A percentile compares a stretch with the other conserved stretches of the same genome.
These are phyloP conservation scores for Leptopilina drosophilae DNA, from an alignment of 2,888 invertebrate genomes.

Conservation along the genomic window DNA sequence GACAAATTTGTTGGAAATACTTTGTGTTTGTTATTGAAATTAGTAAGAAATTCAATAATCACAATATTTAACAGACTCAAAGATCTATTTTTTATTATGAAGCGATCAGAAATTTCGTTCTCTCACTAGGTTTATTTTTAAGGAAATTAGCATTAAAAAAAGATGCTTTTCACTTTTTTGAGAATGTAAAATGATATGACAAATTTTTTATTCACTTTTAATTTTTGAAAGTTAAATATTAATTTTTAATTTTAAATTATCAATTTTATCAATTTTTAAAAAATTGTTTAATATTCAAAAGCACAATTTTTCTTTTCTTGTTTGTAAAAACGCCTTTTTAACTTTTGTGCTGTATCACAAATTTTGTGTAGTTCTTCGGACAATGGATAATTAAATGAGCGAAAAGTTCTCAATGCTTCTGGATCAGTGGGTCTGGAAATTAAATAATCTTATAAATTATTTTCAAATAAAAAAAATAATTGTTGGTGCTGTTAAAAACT, in stretches of 20 bases:
- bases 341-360: constrained; percentile 1
- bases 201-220: no score
- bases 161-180: neutral
- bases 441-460: neutral
- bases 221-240: no score
- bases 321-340: constrained; percentile 8
- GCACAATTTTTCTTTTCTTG: no score
- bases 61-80: constrained; percentile 14
- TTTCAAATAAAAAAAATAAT: neutral
- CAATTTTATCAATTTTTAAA: neutral
- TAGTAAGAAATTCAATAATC: neutral
- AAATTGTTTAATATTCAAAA: neutral
- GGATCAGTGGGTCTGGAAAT: neutral
- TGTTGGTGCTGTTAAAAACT: neutral
- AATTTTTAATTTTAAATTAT: neutral
- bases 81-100: constrained; percentile 34
- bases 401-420: constrained; percentile 17
- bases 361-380: neutral
- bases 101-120: constrained; percentile 47
- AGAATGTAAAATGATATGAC: neutral
- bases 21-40: constrained; percentile 1
- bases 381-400: constrained; percentile 1
- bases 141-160: neutral
- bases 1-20: neutral
- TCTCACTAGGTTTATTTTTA: neutral